These are phyloP conservation scores for Scaeva pyrastri DNA, from an alignment of 2,888 invertebrate species.

Conservation along the genomic window DNA sequence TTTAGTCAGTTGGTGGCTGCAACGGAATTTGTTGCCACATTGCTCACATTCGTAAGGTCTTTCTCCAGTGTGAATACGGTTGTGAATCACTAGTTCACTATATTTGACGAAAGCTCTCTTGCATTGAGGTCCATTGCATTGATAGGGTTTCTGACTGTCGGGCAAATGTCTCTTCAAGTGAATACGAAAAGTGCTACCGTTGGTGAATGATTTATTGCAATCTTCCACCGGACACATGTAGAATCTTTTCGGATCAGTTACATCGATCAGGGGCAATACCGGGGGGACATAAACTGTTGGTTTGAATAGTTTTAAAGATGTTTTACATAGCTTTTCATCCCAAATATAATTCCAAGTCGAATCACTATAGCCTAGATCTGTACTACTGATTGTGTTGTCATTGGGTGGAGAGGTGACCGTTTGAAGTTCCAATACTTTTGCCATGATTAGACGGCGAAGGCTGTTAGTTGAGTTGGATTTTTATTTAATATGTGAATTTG, in stretches of 20 bases:
- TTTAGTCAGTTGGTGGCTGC: conserved; percentile 81
- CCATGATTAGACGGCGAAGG: conserved; percentile 17
- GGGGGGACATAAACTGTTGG: not conserved
- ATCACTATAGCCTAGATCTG: conserved; percentile 2
- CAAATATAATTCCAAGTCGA: conserved; percentile 1
- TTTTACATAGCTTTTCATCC: not conserved
- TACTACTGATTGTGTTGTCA: conserved; percentile 49
- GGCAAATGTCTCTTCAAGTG: conserved; percentile 81
- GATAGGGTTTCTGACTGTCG: not conserved
- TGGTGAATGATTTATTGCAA: conserved; percentile 81
- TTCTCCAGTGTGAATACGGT: conserved; percentile 76
- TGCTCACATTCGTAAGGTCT: conserved; percentile 82
- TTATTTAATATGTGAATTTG: not conserved
- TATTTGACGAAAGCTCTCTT: not conserved
- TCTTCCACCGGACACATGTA: conserved; percentile 80
- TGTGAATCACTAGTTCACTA: not conserved
- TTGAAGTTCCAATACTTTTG: conserved; percentile 26
- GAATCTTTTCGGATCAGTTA: conserved; percentile 79
- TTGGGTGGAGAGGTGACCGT: conserved; percentile 56
- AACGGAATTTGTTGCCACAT: conserved; percentile 80
- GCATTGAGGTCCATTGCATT: not conserved
- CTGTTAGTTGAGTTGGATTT: not conserved
- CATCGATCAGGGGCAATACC: not conserved
- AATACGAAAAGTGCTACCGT: conserved; percentile 20
- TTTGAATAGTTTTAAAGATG: not conserved